Conservation (phyloP, 2,888 invertebrate species). For the Caenorhabditis macrosperma region DNA sequence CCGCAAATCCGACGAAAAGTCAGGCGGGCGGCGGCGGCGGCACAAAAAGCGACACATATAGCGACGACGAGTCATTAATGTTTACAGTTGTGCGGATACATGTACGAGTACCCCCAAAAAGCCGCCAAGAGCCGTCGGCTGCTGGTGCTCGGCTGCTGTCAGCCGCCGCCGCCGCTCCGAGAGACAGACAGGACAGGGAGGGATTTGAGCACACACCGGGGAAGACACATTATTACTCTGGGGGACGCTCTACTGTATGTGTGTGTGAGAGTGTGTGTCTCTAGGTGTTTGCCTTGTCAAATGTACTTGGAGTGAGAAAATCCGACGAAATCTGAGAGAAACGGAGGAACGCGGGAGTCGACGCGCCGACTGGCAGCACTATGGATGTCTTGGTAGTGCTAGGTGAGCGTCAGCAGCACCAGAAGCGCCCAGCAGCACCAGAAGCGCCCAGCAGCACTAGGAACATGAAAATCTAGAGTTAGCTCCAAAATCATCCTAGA, state of each 20-base stretch:
- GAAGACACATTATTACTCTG: slow-evolving; percentile 7
- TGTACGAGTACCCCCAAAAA: neutral
- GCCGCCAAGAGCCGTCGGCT: slow-evolving; percentile 19
- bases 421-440: no score
- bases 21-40: neutral
- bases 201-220: slow-evolving; percentile 3
- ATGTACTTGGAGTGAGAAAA: slow-evolving; percentile 41
- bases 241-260: no score
- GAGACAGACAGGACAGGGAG: neutral
- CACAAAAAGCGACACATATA: neutral
- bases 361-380: no score
- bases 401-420: no score
- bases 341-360: no score
- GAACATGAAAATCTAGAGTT: no score
- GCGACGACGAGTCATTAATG: neutral
- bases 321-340: neutral
- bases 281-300: slow-evolving; percentile 49
- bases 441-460: no score
- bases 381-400: no score
- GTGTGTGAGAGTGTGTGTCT: no score
- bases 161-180: neutral
- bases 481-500: no score
- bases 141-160: no score
- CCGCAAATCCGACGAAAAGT: neutral
- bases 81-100: slow-evolving; percentile 8